Evolutionary conservation across 1,140 invertebrate species (phyloP).

Genomic region (Listronotus oregonensis): DNA sequence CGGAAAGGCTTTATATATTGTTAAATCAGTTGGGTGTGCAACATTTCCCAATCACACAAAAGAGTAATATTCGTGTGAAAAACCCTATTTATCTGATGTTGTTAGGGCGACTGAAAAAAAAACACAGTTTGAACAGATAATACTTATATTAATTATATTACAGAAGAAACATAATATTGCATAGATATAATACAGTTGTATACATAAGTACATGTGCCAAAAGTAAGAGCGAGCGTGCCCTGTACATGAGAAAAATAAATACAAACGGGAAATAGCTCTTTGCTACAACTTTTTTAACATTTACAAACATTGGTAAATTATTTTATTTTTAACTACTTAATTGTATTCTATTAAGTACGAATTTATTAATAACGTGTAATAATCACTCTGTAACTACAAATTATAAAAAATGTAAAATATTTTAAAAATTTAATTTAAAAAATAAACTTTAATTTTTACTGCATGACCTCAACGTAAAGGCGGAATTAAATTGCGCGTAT

Average conservation of each 20-base stretch:
- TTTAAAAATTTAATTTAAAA: too few species aligned
- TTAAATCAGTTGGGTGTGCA: too few species aligned
- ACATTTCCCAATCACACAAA: too few species aligned
- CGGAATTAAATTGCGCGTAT: too few species aligned
- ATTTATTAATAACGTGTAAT: neutral
- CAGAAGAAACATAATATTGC: slow-evolving; percentile 44
- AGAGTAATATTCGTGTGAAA: too few species aligned
- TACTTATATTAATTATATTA: slow-evolving; percentile 49
- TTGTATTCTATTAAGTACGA: slow-evolving; percentile 4
- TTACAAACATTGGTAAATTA: slow-evolving; percentile 33
- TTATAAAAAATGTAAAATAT: neutral
- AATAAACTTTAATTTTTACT: too few species aligned
- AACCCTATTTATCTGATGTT: too few species aligned
- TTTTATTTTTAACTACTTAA: slow-evolving; percentile 14
- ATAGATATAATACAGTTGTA: slow-evolving; percentile 45
- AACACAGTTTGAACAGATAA: slow-evolving; percentile 10
- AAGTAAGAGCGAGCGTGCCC: slow-evolving; percentile 43
- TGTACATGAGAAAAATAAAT: slow-evolving; percentile 29
- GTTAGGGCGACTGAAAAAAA: too few species aligned
- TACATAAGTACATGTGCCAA: slow-evolving; percentile 49
- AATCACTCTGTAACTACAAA: slow-evolving; percentile 1
- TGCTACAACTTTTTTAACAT: slow-evolving; percentile 26
- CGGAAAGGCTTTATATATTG: too few species aligned
- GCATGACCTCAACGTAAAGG: too few species aligned
- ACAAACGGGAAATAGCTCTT: slow-evolving; percentile 37